Evolutionary conservation across 1,140 invertebrate species (phyloP), one percentile per base, ranked within the genome.

Genomic region (Carcinoscorpius rotundicauda): DNA sequence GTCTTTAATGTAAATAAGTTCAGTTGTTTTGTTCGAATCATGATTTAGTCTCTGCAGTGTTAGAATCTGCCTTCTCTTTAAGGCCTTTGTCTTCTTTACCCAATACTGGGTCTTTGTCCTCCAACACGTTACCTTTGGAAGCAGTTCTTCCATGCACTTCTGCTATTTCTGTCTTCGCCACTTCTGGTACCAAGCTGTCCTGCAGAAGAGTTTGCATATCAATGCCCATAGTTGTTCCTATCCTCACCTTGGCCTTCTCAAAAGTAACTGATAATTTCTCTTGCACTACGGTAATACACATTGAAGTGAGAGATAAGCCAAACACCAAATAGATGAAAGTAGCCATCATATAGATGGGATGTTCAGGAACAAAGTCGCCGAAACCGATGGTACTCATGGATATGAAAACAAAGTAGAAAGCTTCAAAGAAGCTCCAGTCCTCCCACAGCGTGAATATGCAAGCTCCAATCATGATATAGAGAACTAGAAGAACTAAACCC

Each of bases 241-340:
- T 83, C 73, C 92, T 91, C 51, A 86, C 83, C 72, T 87, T 91
- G 1, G 91, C 90, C 69, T 87, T 84, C 72, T 85, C 84, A 72
- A 93, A 93, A 1, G 88, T 89, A 74, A 89, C 85, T 11, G 87
- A 87, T 6, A 93, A 74, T 75, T 83, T 84, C 68, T 83, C 88
- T 79, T 96, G 93, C 56, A 97, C 91, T 49, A 97, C 90, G 74
- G 96, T 97, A 74, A 98, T 95, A 77, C 92, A 96, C 89, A 97
- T 96, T 70, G 91, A 93, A 52, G 94, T 95, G 5, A 98, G 79
- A 0, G 95, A 89, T 61, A 98, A 78, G 59, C 95, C 95, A 72
- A 98, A 94, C 4, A 97, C 85, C 51, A 98, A 78, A 74, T 97
- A 97, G 48, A 96, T 82, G 70, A 95, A 95, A 9, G 92, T 91